Percentiles rank a stretch among this genome's conserved stretches.
phyloP scores from a whole-genome alignment of 2,797 vertebrate species.

The Limosa lapponica region DNA sequence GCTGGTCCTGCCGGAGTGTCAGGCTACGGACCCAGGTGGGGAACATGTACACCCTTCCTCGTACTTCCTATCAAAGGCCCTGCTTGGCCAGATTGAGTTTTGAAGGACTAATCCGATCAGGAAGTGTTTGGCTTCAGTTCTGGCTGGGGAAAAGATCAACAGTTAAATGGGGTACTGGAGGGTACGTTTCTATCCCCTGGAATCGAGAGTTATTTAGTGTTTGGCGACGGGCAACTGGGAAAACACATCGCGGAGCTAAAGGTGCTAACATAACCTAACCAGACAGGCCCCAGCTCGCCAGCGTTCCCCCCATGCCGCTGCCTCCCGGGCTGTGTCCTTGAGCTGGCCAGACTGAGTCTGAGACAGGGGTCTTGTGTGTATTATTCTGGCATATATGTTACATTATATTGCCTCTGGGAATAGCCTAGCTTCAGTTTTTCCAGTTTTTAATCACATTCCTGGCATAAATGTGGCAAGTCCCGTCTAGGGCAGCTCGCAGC shows the following conservation, averaged over 20 bases:
- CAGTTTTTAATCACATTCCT: constrained; percentile 71
- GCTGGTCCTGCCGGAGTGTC: not conserved
- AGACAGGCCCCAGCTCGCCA: not conserved
- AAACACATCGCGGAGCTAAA: not conserved
- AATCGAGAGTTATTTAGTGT: not conserved
- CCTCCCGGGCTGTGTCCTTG: not conserved
- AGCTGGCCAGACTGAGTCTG: not conserved
- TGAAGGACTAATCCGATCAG: not conserved
- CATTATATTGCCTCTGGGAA: constrained; percentile 47
- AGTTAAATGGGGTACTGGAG: not conserved
- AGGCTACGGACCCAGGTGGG: not conserved
- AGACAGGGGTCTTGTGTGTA: constrained; percentile 58
- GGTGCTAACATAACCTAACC: not conserved
- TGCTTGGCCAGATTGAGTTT: not conserved
- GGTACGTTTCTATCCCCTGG: not conserved
- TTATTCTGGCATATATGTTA: constrained; percentile 34
- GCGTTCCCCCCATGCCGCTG: not conserved
- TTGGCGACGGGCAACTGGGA: not conserved
- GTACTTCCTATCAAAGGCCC: not conserved
- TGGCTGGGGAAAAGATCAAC: not conserved
- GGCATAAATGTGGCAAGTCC: constrained; percentile 61
- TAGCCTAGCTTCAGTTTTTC: constrained; percentile 58
- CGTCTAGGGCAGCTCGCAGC: not conserved
- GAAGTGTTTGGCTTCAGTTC: not conserved
- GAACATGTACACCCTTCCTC: accelerated